Evolutionary conservation across 2,797 vertebrate genomes (phyloP).

Genomic region (Sebastes dallii): DNA sequence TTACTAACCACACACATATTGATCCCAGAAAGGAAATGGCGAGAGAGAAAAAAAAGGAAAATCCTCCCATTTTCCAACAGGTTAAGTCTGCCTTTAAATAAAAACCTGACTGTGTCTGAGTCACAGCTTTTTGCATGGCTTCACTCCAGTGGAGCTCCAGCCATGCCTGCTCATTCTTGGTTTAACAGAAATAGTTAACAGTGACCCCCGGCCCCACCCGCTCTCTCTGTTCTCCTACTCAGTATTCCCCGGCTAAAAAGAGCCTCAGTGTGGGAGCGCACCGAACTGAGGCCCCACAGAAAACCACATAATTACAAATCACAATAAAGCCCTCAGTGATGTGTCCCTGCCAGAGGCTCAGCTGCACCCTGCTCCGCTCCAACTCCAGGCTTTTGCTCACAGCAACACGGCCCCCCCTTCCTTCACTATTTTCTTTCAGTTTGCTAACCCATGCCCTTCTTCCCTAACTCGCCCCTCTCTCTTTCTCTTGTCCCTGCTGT

Average conservation of each 20-base stretch:
- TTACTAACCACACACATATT: not conserved
- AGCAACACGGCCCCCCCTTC: constrained; percentile 9
- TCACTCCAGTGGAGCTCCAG: not conserved
- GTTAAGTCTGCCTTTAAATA: constrained; percentile 24
- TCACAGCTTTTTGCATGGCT: constrained; percentile 3
- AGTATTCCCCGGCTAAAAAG: constrained; percentile 76
- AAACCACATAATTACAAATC: constrained; percentile 86
- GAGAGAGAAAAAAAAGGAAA: not conserved
- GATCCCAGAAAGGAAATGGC: constrained; percentile 13
- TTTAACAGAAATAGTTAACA: constrained; percentile 68
- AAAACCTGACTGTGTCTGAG: constrained; percentile 11
- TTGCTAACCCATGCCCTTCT: constrained; percentile 24
- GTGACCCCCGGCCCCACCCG: constrained; percentile 61
- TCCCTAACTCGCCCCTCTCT: constrained; percentile 3
- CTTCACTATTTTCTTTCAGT: constrained; percentile 35
- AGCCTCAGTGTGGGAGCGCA: constrained; percentile 79
- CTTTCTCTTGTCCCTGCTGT: constrained; percentile 13
- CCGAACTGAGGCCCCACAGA: constrained; percentile 79
- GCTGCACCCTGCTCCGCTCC: constrained; percentile 74
- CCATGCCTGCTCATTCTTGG: constrained; percentile 49
- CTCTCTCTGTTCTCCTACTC: constrained; percentile 72
- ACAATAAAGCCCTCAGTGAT: constrained; percentile 83
- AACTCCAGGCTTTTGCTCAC: constrained; percentile 50
- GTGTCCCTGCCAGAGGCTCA: constrained; percentile 72
- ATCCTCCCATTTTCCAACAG: not conserved